Conservation (phyloP, 1,140 invertebrate species). For the Megalonaias nervosa region DNA sequence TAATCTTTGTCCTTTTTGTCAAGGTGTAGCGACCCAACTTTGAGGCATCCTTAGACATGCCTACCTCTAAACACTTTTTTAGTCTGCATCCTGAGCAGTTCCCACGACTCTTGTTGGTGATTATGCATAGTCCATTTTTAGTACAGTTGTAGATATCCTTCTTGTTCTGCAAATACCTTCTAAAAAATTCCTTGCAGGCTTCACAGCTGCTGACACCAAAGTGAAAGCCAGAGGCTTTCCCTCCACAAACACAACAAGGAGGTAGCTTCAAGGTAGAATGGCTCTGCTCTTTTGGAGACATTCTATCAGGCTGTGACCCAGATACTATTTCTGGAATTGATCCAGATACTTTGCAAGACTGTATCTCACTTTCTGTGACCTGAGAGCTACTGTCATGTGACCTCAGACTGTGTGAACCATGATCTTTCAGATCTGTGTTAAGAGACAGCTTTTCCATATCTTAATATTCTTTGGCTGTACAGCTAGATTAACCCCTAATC, state of each 20-base stretch:
- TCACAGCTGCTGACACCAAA: conserved; percentile 74
- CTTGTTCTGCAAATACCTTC: conserved; percentile 20
- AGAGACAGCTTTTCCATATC: too few relatives aligned
- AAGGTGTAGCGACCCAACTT: conserved; percentile 43
- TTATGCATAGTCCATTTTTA: conserved; percentile 22
- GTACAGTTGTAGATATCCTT: conserved; percentile 29
- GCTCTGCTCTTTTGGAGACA: too few relatives aligned
- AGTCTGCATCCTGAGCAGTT: conserved; percentile 34
- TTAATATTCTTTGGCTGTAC: too few relatives aligned
- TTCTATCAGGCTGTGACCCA: too few relatives aligned
- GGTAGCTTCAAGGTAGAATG: conserved; percentile 40
- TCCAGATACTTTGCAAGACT: too few relatives aligned
- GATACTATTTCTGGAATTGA: too few relatives aligned
- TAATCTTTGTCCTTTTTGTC: conserved; percentile 41
- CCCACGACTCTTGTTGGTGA: conserved; percentile 27
- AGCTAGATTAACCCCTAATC: too few relatives aligned
- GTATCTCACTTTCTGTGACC: too few relatives aligned
- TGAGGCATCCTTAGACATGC: conserved; percentile 61
- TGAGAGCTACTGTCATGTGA: too few relatives aligned
- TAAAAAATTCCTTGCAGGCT: conserved; percentile 68
- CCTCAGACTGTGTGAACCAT: too few relatives aligned
- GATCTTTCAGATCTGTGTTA: too few relatives aligned
- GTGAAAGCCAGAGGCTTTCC: conserved; percentile 72
- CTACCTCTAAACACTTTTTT: conserved; percentile 59
- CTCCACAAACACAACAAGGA: conserved; percentile 72